Evolutionary conservation across 2,888 invertebrate species (phyloP).

Genomic region (Lasioglossum calceatum): DNA sequence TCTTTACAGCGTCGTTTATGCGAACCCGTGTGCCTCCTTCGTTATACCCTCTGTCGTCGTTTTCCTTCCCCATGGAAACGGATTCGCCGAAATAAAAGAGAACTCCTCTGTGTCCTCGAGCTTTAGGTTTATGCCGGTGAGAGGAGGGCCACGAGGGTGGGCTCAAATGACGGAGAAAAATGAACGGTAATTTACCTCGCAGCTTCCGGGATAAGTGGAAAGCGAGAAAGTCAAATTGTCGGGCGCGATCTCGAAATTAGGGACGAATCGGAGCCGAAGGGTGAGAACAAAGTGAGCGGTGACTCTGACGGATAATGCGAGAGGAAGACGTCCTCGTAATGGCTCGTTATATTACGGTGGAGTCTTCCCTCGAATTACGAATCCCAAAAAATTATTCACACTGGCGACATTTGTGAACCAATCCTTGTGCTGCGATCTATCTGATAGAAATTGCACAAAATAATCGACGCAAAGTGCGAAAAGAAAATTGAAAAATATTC

Average conservation of each 20-base stretch:
- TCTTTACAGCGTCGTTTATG: not conserved
- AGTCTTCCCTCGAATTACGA: not conserved
- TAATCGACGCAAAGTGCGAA: not conserved
- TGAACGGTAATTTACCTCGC: conserved; percentile 69
- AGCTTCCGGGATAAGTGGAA: conserved; percentile 59
- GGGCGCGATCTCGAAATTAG: conserved; percentile 65
- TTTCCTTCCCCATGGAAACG: not conserved
- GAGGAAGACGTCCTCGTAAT: conserved; percentile 34
- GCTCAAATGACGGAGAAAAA: conserved; percentile 71
- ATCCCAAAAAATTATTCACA: not conserved
- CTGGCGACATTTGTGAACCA: not conserved
- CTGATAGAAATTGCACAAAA: not conserved
- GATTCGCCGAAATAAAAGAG: conserved; percentile 34
- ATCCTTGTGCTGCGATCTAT: not conserved
- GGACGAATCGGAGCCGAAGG: conserved; percentile 57
- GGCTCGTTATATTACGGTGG: conserved; percentile 28
- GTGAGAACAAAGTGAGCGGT: conserved; percentile 46
- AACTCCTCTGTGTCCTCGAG: conserved; percentile 53
- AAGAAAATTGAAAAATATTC: not conserved
- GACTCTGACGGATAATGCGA: conserved; percentile 43
- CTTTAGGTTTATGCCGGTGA: conserved; percentile 64
- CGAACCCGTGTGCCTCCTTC: not conserved
- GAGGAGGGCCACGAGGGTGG: conserved; percentile 45
- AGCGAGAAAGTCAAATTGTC: conserved; percentile 73
- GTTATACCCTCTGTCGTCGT: not conserved